These are phyloP conservation scores for Parnassius glacialis DNA, from an alignment of 2,888 invertebrate species.

Conservation along the genomic window DNA sequence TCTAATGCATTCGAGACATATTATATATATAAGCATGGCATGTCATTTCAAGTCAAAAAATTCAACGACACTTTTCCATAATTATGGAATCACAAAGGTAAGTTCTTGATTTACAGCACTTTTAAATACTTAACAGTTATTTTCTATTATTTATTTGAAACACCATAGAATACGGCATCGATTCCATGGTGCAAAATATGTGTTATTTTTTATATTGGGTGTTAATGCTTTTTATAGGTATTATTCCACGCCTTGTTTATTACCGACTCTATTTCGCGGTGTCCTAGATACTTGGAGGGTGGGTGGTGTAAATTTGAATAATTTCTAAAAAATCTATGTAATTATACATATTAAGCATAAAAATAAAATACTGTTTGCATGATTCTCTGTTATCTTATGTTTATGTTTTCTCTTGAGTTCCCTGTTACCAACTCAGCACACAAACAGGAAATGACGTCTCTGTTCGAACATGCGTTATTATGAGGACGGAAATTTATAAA, in stretches of 20 bases:
- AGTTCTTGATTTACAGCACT: conserved; percentile 46
- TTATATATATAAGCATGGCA: conserved; percentile 56
- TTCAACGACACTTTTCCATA: conserved; percentile 33
- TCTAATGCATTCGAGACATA: neutral
- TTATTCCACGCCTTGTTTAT: conserved; percentile 30
- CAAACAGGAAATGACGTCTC: conserved; percentile 57
- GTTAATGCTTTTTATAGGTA: conserved; percentile 32
- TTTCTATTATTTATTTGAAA: conserved; percentile 36
- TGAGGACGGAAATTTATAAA: conserved; percentile 7
- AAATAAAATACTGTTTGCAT: conserved; percentile 63
- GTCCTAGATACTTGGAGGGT: conserved; percentile 76
- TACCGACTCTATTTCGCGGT: conserved; percentile 30
- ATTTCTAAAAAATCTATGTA: conserved; percentile 35
- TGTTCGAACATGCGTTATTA: conserved; percentile 7
- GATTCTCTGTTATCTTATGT: conserved; percentile 65
- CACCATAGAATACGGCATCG: conserved; percentile 58
- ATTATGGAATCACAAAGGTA: conserved; percentile 56
- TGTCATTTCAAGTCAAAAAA: conserved; percentile 41
- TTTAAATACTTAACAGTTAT: conserved; percentile 27
- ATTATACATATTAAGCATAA: conserved; percentile 34
- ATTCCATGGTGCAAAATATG: conserved; percentile 64
- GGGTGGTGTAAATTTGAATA: conserved; percentile 37
- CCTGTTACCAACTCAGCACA: conserved; percentile 76
- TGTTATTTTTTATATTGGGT: conserved; percentile 48
- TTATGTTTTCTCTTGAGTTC: conserved; percentile 76